Evolutionary conservation across 2,888 invertebrate genomes (phyloP).

Genomic region (Conops quadrifasciatus): DNA sequence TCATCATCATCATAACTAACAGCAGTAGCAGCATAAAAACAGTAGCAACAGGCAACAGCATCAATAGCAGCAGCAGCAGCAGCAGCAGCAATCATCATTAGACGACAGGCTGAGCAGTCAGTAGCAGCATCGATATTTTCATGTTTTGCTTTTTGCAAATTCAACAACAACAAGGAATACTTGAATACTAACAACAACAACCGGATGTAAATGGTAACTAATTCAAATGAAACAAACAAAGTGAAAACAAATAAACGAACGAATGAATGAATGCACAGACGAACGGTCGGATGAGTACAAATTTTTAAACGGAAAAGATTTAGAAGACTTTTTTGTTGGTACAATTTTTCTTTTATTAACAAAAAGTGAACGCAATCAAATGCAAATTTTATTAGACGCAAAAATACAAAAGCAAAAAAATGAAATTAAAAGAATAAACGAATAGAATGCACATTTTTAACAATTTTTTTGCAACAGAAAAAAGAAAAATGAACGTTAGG

Average conservation of each 20-base stretch:
- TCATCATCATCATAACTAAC: not conserved
- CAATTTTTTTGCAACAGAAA: too few relatives aligned
- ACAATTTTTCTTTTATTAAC: too few relatives aligned
- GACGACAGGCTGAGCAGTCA: not conserved
- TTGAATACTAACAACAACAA: not conserved
- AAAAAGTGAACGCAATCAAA: too few relatives aligned
- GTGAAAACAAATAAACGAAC: not conserved
- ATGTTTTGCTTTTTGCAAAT: not conserved
- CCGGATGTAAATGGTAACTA: constrained; percentile 24
- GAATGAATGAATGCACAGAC: too few relatives aligned
- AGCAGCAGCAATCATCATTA: not conserved
- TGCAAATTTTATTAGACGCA: too few relatives aligned
- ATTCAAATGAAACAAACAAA: constrained; percentile 11
- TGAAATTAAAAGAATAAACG: too few relatives aligned
- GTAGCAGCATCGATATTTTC: constrained; percentile 26
- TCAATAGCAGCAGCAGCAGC: constrained; percentile 1
- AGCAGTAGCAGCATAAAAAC: constrained; percentile 5
- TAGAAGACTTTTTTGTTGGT: too few relatives aligned
- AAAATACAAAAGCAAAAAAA: too few relatives aligned
- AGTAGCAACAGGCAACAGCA: not conserved
- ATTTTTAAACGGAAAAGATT: too few relatives aligned
- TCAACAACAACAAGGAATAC: constrained; percentile 9
- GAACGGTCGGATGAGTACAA: too few relatives aligned
- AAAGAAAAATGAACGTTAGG: too few relatives aligned
- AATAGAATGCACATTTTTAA: too few relatives aligned